Percentiles rank a stretch among this genome's conserved stretches.
phyloP scores from a whole-genome alignment of 2,113 vertebrate genomes.

The Protobothrops mucrosquamatus region DNA sequence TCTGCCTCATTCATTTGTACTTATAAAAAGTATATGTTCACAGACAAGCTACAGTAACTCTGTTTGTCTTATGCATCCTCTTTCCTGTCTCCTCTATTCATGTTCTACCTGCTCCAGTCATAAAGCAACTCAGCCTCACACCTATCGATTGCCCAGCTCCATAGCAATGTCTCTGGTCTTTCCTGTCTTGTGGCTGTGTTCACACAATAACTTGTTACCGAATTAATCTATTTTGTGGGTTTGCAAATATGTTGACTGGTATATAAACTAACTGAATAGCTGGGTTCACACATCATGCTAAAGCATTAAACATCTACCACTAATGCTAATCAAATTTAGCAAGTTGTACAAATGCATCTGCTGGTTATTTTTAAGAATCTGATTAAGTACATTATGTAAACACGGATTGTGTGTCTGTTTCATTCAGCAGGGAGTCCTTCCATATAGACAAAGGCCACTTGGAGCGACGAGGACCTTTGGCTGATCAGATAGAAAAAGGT shows the following conservation, averaged over 20 bases:
- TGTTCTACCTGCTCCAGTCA: neutral
- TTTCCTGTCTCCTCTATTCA: neutral
- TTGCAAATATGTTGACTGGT: neutral
- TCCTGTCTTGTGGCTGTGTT: neutral
- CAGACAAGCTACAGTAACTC: neutral
- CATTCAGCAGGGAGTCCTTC: conserved; percentile 47
- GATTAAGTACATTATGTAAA: neutral
- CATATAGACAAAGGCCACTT: conserved; percentile 16
- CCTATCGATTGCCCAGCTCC: too few relatives aligned
- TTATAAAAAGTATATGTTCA: neutral
- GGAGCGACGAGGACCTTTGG: conserved; percentile 8
- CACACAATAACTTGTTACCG: neutral
- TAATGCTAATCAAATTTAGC: neutral
- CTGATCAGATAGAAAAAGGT: neutral
- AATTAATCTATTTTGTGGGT: neutral
- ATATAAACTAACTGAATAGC: neutral
- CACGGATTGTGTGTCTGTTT: neutral
- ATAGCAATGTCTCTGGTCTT: neutral
- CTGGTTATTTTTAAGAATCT: neutral
- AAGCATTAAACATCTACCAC: neutral
- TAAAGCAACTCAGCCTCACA: neutral
- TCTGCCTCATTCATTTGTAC: neutral
- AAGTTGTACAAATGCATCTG: neutral
- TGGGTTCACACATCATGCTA: neutral
- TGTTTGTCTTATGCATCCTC: too few relatives aligned